Percentiles rank a stretch among this genome's conserved stretches.
These are phyloP conservation scores for Platycheirus albimanus DNA, from an alignment of 2,888 invertebrate species.

Conservation along the genomic window DNA sequence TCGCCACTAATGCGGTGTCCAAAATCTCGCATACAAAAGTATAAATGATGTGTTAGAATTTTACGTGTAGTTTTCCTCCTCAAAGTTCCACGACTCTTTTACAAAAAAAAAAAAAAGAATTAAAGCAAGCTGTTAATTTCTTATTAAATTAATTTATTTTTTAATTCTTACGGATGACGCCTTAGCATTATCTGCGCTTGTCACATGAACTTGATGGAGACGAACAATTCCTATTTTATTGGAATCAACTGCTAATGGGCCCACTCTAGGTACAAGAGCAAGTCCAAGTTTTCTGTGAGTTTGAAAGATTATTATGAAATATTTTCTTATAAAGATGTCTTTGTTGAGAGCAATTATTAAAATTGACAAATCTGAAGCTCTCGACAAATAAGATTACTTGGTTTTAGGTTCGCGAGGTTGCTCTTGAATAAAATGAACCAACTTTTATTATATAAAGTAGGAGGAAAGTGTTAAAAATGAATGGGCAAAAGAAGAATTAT, in stretches of 20 bases:
- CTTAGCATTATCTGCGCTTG: constrained; percentile 89
- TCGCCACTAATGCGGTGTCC: constrained; percentile 94
- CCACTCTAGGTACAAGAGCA: constrained; percentile 95
- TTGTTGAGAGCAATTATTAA: too few species aligned
- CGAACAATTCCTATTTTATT: constrained; percentile 95
- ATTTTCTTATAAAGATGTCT: background rate
- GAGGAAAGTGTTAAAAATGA: too few species aligned
- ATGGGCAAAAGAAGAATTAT: too few species aligned
- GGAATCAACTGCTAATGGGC: constrained; percentile 94
- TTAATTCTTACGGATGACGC: constrained; percentile 86
- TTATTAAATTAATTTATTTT: background rate
- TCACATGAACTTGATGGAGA: constrained; percentile 91
- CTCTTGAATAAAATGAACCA: too few species aligned
- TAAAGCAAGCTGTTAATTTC: too few species aligned
- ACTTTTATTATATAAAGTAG: too few species aligned
- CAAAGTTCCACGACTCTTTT: constrained; percentile 82
- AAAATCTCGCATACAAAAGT: constrained; percentile 94
- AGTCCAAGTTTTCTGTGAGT: constrained; percentile 92
- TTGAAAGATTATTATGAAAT: too few species aligned
- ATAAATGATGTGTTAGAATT: constrained; percentile 89
- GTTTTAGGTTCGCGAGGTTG: too few species aligned
- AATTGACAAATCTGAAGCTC: too few species aligned
- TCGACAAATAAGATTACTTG: too few species aligned
- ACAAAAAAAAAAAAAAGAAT: constrained; percentile 7
- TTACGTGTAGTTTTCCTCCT: constrained; percentile 81